Evolutionary conservation across 2,113 vertebrate species (phyloP).

Genomic region (Vidua chalybeata): DNA sequence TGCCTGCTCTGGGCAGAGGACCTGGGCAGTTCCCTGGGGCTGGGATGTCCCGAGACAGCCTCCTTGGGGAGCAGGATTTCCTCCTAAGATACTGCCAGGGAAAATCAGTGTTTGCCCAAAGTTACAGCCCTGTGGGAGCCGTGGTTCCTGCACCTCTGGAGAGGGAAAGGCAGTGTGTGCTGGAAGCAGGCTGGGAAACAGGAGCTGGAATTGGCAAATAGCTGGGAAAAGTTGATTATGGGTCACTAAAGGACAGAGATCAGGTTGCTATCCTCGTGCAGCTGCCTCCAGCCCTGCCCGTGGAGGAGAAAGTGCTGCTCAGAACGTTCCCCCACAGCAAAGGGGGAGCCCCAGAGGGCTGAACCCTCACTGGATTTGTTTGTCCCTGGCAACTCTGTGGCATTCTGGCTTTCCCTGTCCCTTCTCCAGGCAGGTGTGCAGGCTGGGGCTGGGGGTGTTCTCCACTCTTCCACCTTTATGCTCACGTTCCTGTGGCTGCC

Average conservation of each 20-base stretch:
- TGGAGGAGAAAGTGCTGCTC: background rate
- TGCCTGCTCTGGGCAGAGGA: background rate
- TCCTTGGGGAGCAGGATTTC: background rate
- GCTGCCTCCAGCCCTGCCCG: background rate
- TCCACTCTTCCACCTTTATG: background rate
- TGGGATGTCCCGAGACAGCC: background rate
- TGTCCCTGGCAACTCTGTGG: accelerated
- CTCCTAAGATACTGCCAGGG: background rate
- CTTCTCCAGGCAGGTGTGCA: background rate
- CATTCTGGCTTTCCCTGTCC: background rate
- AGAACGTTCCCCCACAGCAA: accelerated
- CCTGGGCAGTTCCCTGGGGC: background rate
- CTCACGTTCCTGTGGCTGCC: accelerated
- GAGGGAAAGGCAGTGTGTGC: background rate
- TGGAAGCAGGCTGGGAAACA: background rate
- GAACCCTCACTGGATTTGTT: background rate
- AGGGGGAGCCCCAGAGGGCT: background rate
- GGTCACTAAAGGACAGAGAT: background rate
- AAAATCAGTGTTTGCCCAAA: background rate
- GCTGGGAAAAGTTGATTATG: background rate
- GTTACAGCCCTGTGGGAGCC: background rate
- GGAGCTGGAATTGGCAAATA: background rate
- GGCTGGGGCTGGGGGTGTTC: background rate
- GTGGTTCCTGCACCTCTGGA: no score
- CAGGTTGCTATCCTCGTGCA: no score